Base-by-base conservation (phyloP, 2,113 vertebrate species). In the Nestor notabilis region DNA sequence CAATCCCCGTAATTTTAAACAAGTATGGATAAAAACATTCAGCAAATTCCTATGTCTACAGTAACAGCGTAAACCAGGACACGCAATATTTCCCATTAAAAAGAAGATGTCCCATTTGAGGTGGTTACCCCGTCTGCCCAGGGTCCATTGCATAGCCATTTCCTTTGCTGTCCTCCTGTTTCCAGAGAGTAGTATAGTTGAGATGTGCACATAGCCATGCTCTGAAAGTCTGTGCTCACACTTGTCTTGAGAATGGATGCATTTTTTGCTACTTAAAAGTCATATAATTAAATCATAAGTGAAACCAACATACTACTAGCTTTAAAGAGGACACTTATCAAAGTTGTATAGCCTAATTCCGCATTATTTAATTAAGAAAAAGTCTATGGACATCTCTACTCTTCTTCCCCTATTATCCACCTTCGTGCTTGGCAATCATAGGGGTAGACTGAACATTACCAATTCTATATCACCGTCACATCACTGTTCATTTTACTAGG, bases 271-370 rank as follows among this genome's bases (percentile, higher is more conserved):
- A n/a, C 28, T 80, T 64, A 31, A 29, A 58, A 71, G 29, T 49
- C 7, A 23, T 3, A 1, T 20, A 49, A 24, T 46, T 58, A 64
- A 15, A 37, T 53, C 16, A 31, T 3, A 83, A 28, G 7, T 66
- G 13, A 89, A 69, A n/a, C 33, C 13, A 69, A 27, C 29, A 9
- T 27, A 35, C 80, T n/a, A 61, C 3, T 23, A 83, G 16, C 13
- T 68, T 41, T 65, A 70, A 83, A 91, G 31, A 77, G 13, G n/a
- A 41, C 16, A 23, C 2, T 44, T 49, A 37, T 4, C 14, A 13
- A 79, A 70, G 14, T 37, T 0, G 0, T 24, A 28, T 9, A 61
- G 12, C 13, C 24, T 17, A 10, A 61, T 52, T 69, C 14, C 14
- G 78, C 14, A 44, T 70, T 68, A 71, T 33, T 86, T 72, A 74